A percentile compares a stretch with the other conserved stretches of the same genome.
Evolutionary conservation across 2,888 invertebrate species (phyloP).

Genomic region (Stictocephala bisonia): DNA sequence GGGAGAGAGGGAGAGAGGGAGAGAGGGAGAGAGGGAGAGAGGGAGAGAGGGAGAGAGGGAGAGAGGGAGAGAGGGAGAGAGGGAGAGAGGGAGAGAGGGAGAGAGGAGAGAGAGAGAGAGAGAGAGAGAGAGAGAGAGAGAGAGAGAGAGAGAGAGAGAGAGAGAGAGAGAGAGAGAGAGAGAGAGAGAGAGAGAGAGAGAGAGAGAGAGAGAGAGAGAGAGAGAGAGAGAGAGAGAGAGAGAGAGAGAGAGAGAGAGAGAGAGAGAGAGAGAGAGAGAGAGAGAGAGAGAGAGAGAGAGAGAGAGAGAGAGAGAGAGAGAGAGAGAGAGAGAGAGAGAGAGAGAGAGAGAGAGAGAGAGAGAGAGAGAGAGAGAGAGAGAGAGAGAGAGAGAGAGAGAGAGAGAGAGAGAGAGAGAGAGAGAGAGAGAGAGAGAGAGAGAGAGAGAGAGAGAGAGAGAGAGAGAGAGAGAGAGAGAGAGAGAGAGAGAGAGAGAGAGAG

Average conservation of each 20-base stretch:
- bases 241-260: neutral
- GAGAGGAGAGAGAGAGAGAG: constrained; percentile 49
- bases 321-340: too few species aligned
- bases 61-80: neutral
- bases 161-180: neutral
- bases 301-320: too few species aligned
- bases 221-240: neutral
- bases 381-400: neutral
- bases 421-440: neutral
- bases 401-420: neutral
- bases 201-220: neutral
- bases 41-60: neutral
- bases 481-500: neutral
- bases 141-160: too few species aligned
- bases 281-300: neutral
- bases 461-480: neutral
- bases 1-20: neutral
- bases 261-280: neutral
- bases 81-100: constrained; percentile 5
- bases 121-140: neutral
- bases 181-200: neutral
- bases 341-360: neutral
- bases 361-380: neutral
- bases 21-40: constrained; percentile 1
- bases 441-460: neutral